Conservation (phyloP, 1,140 invertebrate species). For the Helicorthomorpha holstii region DNA sequence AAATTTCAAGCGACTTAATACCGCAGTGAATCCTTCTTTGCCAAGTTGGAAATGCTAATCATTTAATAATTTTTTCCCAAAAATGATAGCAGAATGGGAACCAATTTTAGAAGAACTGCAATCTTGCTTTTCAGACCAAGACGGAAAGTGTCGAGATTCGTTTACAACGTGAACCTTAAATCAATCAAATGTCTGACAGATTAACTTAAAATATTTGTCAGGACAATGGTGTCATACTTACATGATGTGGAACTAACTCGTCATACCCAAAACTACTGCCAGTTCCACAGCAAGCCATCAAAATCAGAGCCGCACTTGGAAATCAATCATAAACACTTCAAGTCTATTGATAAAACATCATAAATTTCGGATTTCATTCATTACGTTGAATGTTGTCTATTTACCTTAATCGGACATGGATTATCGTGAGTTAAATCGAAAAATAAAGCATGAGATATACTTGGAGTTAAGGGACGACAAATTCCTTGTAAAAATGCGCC, state of each 20-base stretch:
- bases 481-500: conserved; percentile 66
- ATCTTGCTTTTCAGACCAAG: conserved; percentile 42
- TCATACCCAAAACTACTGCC: conserved; percentile 93
- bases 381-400: background rate
- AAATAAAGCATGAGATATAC: conserved; percentile 82
- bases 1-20: too few species aligned
- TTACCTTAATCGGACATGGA: conserved; percentile 47
- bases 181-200: conserved; percentile 1
- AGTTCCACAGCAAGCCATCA: conserved; percentile 81
- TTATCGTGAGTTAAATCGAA: conserved; percentile 96
- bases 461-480: conserved; percentile 50
- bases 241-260: conserved; percentile 90
- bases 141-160: conserved; percentile 65
- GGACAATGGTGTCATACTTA: conserved; percentile 29
- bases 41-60: conserved; percentile 66
- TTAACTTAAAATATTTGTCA: conserved; percentile 8
- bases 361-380: background rate
- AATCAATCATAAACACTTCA: conserved; percentile 74
- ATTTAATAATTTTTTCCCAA: conserved; percentile 67
- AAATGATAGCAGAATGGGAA: conserved; percentile 52
- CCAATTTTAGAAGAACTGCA: conserved; percentile 27
- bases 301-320: conserved; percentile 69
- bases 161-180: conserved; percentile 90
- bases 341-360: too few species aligned
- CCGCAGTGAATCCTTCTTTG: conserved; percentile 56